Conservation (phyloP, 2,113 vertebrate species). For the Xenopus laevis region DNA sequence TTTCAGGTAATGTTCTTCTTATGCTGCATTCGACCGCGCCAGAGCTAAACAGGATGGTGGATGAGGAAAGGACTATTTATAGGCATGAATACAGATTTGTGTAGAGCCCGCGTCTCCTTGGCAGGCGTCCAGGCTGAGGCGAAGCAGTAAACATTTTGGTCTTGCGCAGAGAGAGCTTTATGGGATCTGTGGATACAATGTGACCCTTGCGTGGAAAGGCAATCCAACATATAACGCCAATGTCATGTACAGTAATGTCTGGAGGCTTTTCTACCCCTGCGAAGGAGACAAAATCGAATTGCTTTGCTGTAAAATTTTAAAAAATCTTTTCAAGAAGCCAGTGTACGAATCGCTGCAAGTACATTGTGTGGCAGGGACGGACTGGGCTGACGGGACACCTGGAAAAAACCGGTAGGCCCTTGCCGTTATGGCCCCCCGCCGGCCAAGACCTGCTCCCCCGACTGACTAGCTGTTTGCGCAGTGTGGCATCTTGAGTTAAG, state of each 20-base stretch:
- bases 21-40: constrained; percentile 5
- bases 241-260: constrained; percentile 7
- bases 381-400: too few species aligned
- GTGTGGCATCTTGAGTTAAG: too few species aligned
- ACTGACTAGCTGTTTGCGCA: too few species aligned
- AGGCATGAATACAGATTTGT: constrained; percentile 35
- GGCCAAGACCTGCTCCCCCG: too few species aligned
- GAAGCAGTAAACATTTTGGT: constrained; percentile 33
- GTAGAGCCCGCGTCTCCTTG: constrained; percentile 19
- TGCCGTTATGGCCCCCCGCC: too few species aligned
- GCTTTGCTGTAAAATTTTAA: not conserved
- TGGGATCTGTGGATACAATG: constrained; percentile 9
- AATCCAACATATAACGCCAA: constrained; percentile 16
- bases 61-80: constrained; percentile 30
- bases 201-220: constrained; percentile 34
- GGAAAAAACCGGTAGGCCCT: too few species aligned
- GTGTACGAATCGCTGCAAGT: too few species aligned
- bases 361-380: too few species aligned
- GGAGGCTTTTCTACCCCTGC: not conserved
- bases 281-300: not conserved
- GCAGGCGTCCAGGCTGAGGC: constrained; percentile 17
- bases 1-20: not conserved
- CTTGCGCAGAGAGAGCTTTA: constrained; percentile 6
- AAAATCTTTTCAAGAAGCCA: too few species aligned
- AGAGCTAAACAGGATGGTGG: constrained; percentile 25